Base-by-base conservation (phyloP, 35 echinoderm and acorn worm genomes). In the Heliocidaris erythrogramma region DNA sequence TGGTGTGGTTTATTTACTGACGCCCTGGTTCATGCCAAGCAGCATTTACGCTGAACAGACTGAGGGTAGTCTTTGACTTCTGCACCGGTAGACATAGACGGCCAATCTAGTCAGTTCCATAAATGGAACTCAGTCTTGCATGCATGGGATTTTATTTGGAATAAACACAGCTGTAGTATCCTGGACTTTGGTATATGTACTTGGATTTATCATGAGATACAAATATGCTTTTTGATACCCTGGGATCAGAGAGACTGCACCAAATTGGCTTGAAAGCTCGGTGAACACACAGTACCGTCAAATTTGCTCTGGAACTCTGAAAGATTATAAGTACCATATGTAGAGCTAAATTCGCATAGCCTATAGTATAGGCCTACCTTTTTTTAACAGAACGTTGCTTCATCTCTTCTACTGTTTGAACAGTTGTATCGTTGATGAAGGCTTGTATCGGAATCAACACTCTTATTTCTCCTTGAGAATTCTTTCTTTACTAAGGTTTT, bases 161-260 rank as follows among this genome's bases (percentile, higher is more conserved):
- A 78, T 78, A 78, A 78, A 78, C 18, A 78, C 65, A 78, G 65
- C 65, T 78, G 65, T 42, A 42, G 35, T 42, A 3, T 21, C 65
- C 7, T 78, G 65, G 65, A 78, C 65, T 78, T n/a, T 78, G 65
- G 65, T 78, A 78, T 78, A 78, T 78, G n/a, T 78, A 78, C 65
- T 78, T 78, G 65, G 65, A 78, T 78, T 78, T 78, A 27, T 78
- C 27, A n/a, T 78, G 21, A 78, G 18, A 78, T 78, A 78, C 65
- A 78, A 78, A 78, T 78, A 78, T 18, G 65, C 21, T 78, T 78
- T 78, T 78, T 78, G 65, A 78, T 6, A 7, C 65, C 65, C 27
- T 7, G 14, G 8, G n/a, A 78, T 78, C 21, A n/a, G 0, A 78
- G 65, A 78, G 65, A 78, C 65, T 78, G 65, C 21, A 21, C 18